These are phyloP conservation scores for Gibbula magus DNA, from an alignment of 2,888 invertebrate species.

Conservation along the genomic window DNA sequence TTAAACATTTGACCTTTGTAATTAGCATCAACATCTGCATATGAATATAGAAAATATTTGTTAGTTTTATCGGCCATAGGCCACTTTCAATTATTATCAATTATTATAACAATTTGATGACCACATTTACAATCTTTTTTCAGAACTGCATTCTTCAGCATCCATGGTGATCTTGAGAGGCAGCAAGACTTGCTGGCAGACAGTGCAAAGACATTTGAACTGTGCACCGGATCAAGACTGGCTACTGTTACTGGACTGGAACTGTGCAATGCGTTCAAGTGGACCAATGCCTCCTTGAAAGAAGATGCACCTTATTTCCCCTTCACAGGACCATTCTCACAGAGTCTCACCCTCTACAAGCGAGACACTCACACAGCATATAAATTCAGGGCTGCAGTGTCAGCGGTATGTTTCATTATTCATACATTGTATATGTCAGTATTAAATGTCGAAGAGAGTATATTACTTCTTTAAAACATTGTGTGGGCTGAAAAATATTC, in stretches of 20 bases:
- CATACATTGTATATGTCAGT: too few species aligned
- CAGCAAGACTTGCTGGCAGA: constrained; percentile 82
- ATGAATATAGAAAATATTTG: too few species aligned
- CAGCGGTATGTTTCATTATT: constrained; percentile 45
- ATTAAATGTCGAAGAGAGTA: too few species aligned
- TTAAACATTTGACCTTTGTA: too few species aligned
- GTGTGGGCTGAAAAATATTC: too few species aligned
- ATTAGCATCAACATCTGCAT: too few species aligned
- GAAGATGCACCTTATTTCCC: constrained; percentile 75
- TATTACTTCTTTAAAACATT: too few species aligned
- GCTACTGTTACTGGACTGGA: constrained; percentile 88
- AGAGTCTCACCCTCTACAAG: constrained; percentile 62
- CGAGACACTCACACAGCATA: constrained; percentile 66
- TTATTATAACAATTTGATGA: too few species aligned
- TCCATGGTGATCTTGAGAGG: constrained; percentile 77
- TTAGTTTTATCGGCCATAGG: too few species aligned
- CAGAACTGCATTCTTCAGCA: constrained; percentile 69
- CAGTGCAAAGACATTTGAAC: constrained; percentile 78
- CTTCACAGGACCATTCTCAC: constrained; percentile 64
- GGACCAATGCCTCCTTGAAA: constrained; percentile 81
- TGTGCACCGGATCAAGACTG: constrained; percentile 75
- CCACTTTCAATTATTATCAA: too few species aligned
- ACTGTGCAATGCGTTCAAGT: constrained; percentile 84
- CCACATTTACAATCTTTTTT: too few species aligned
- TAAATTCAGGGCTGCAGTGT: constrained; percentile 63